phyloP scores from a whole-genome alignment of 2,113 vertebrate genomes.

The Ophiodon elongatus region DNA sequence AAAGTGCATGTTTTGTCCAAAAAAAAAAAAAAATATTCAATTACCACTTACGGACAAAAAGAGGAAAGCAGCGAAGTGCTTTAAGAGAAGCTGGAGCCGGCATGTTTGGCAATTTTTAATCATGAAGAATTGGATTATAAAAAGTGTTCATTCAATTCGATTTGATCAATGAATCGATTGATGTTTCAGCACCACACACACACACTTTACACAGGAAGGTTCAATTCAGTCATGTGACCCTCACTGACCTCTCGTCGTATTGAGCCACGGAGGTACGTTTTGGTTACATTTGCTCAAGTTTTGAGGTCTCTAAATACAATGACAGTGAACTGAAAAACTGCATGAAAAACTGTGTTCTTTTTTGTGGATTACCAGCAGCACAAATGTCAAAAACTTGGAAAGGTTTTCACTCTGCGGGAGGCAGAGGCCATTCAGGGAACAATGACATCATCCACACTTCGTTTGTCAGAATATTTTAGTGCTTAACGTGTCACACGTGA shows the following conservation, averaged over 20 bases:
- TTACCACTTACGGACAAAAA: too few species aligned
- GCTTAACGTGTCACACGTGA: conserved; percentile 1
- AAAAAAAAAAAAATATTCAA: background rate
- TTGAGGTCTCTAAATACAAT: background rate
- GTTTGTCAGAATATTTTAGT: conserved; percentile 35
- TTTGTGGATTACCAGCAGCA: background rate
- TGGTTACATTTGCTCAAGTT: background rate
- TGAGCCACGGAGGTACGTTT: background rate
- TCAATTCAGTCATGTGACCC: too few species aligned
- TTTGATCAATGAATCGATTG: background rate
- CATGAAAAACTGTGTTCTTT: background rate
- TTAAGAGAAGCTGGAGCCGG: background rate
- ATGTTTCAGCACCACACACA: background rate
- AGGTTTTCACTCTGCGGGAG: background rate
- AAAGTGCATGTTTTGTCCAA: background rate
- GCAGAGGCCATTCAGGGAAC: background rate
- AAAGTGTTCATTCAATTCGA: background rate
- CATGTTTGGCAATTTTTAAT: background rate
- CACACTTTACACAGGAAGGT: background rate
- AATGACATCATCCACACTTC: background rate
- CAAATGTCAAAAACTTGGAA: background rate
- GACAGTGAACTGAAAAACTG: background rate
- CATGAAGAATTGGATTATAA: background rate
- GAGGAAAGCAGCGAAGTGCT: too few species aligned
- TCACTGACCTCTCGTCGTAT: background rate